Evolutionary conservation across 2,888 invertebrate species (phyloP).

Genomic region (Emesis furor): DNA sequence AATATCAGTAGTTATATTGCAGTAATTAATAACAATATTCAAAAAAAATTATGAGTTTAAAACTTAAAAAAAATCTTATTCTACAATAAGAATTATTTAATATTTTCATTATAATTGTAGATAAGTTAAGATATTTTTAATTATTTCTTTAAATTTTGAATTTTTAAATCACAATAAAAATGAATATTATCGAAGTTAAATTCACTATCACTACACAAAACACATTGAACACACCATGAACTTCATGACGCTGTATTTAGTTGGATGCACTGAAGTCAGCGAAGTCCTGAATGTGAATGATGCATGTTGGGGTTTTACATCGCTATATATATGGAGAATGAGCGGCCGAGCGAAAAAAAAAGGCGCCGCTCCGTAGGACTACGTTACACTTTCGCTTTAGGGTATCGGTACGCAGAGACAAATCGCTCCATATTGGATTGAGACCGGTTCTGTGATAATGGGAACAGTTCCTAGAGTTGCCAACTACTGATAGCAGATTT

Average conservation of each 20-base stretch:
- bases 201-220: constrained; percentile 70
- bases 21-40: no score
- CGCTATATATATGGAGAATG: constrained; percentile 90
- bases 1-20: neutral
- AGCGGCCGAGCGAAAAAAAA: constrained; percentile 90
- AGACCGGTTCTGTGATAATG: constrained; percentile 74
- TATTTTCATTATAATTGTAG: neutral
- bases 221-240: constrained; percentile 87
- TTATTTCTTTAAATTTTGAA: neutral
- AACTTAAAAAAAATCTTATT: neutral
- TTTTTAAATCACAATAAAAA: neutral
- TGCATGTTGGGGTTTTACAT: constrained; percentile 86
- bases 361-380: constrained; percentile 87
- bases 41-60: no score
- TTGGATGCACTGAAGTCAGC: constrained; percentile 91
- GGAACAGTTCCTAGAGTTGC: constrained; percentile 74
- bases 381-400: constrained; percentile 91
- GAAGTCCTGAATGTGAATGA: constrained; percentile 92
- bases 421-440: constrained; percentile 85
- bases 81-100: neutral
- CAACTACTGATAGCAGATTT: constrained; percentile 47
- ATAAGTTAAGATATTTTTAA: neutral
- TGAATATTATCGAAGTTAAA: constrained; percentile 40
- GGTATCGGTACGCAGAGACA: constrained; percentile 83
- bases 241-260: constrained; percentile 90